Evolutionary conservation across 2,888 invertebrate species (phyloP), one percentile per base, ranked within the genome.

Genomic region (Caenorhabditis doughertyi): DNA sequence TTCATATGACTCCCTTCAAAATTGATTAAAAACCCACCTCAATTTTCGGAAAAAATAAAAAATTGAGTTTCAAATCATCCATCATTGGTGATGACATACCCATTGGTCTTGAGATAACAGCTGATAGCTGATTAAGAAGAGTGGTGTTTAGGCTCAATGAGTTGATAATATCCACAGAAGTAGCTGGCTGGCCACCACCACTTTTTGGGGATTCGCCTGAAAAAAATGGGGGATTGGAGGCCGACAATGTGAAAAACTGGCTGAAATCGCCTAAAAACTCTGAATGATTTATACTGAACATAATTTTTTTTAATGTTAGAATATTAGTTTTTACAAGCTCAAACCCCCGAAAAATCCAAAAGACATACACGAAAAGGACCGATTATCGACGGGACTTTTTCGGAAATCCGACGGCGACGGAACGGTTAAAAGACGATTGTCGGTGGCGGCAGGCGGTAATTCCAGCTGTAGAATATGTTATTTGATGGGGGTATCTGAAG

Each of bases 371-470:
- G 79, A 49, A 60, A 68, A 71, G 55, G 79, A 79, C n/a, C n/a
- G n/a, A n/a, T n/a, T n/a, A n/a, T 47, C 79, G 79, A 56, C 83
- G 18, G 84, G 86, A 76, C 77, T 83, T 76, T 86, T 86, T n/a
- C 86, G 74, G 23, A 74, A 79, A 74, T 84, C 84, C 71, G 80
- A 85, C 42, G 88, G 88, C 68, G 85, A 86, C 53, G 88, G 88
- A 16, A 88, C 88, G 18, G 87, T 84, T 23, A 88, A 79, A 13
- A 88, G 84, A 67, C 84, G 84, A 21, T 68, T 81, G 67, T 88
- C 87, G 42, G 83, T 81, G 70, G 84, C 62, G 27, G 67, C 62
- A 16, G 81, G 67, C 55, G 77, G 79, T 16, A 72, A 77, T 51
- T 79, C 83, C 29, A 83, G 35, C 76, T 83, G 64, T 13, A 35